Evolutionary conservation across 2,113 vertebrate genomes (phyloP).

Genomic region (cattle (Bos taurus)): ARS-UCD2.0 NC_037329.1:19734001-19734500

Average conservation of each 20-base stretch:
- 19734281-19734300: neutral
- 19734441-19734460: neutral
- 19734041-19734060: neutral
- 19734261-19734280: neutral
- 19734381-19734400: neutral
- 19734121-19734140: neutral
- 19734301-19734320: neutral
- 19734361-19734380: neutral
- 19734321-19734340: neutral
- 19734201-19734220: neutral
- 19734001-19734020: neutral
- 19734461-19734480: neutral
- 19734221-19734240: conserved; percentile 12
- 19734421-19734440: neutral
- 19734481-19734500: neutral
- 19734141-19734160: neutral
- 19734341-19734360: neutral
- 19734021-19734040: neutral
- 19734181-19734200: neutral
- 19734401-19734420: neutral
- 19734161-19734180: neutral
- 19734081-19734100: neutral
- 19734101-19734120: neutral
- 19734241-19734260: neutral
- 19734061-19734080: neutral